Conservation (phyloP, 2,113 vertebrate genomes). For the Alethe diademata region DNA sequence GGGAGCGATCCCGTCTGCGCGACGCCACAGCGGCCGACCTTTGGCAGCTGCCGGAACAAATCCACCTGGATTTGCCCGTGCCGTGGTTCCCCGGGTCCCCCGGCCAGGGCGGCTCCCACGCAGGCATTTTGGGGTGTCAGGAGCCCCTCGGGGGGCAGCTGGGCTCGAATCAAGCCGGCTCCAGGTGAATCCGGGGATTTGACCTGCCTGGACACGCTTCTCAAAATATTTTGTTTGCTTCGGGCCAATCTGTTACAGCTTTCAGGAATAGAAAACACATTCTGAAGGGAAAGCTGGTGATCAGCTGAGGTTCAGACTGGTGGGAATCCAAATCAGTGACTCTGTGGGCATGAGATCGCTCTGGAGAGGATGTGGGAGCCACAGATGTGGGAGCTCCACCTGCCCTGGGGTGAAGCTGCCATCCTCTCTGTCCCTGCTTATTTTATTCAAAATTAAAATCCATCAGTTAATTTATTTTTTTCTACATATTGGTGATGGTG, state of each 20-base stretch:
- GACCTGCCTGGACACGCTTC: accelerated
- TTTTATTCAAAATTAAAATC: not conserved
- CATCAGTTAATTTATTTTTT: accelerated
- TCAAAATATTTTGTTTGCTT: accelerated
- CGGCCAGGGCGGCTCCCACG: accelerated
- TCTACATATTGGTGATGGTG: no score
- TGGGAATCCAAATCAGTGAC: accelerated
- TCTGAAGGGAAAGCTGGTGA: accelerated
- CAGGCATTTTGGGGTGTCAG: accelerated
- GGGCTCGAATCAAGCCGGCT: accelerated
- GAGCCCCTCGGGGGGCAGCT: not conserved
- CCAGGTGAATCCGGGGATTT: accelerated
- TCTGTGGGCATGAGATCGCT: accelerated
- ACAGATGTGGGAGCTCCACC: not conserved
- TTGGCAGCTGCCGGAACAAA: not conserved
- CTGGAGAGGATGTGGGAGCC: not conserved
- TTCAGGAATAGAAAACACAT: accelerated
- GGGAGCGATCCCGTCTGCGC: not conserved
- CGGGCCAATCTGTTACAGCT: accelerated
- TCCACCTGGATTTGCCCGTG: not conserved
- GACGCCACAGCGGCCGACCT: not conserved
- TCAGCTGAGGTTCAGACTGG: no score
- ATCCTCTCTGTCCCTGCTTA: not conserved
- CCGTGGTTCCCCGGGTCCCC: accelerated
- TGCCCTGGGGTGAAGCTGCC: not conserved